A percentile compares a stretch with the other conserved stretches of the same genome.
Evolutionary conservation across 2,797 vertebrate genomes (phyloP).

Genomic region (Neopelma chrysocephalum): DNA sequence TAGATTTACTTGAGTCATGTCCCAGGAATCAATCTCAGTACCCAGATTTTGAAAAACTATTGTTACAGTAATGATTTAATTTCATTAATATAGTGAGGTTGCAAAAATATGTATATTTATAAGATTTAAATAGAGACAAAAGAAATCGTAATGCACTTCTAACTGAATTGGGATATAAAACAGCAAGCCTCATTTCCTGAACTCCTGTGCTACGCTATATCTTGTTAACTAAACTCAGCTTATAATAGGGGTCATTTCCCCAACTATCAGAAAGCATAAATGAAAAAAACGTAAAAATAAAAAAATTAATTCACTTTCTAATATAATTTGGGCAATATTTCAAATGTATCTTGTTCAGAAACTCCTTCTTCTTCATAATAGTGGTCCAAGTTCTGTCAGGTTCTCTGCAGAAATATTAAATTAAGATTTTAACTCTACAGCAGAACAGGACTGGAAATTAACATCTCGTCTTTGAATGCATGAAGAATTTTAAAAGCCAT

Average conservation of each 20-base stretch:
- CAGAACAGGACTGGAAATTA: neutral
- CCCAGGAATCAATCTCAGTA: neutral
- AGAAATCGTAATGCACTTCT: slow-evolving; percentile 20
- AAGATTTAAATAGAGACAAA: slow-evolving; percentile 35
- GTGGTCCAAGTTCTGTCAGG: neutral
- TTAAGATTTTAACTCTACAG: neutral
- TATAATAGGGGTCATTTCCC: neutral
- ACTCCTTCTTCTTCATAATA: neutral
- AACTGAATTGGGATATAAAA: slow-evolving; percentile 11
- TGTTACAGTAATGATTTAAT: neutral
- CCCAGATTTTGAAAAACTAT: neutral
- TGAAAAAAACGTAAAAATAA: neutral
- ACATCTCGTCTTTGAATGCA: neutral
- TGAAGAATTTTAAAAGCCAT: neutral
- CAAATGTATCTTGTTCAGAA: neutral
- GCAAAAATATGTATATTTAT: neutral
- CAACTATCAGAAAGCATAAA: neutral
- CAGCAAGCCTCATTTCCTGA: slow-evolving; percentile 34
- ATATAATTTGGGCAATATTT: neutral
- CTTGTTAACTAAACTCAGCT: slow-evolving; percentile 20
- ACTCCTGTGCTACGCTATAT: neutral
- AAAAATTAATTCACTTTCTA: neutral
- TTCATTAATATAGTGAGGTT: neutral
- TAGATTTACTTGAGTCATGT: neutral
- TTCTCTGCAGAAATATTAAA: neutral